Evolutionary conservation across 2,888 invertebrate genomes (phyloP), one percentile per base, ranked within the genome.

Genomic region (Eupsilia transversa): DNA sequence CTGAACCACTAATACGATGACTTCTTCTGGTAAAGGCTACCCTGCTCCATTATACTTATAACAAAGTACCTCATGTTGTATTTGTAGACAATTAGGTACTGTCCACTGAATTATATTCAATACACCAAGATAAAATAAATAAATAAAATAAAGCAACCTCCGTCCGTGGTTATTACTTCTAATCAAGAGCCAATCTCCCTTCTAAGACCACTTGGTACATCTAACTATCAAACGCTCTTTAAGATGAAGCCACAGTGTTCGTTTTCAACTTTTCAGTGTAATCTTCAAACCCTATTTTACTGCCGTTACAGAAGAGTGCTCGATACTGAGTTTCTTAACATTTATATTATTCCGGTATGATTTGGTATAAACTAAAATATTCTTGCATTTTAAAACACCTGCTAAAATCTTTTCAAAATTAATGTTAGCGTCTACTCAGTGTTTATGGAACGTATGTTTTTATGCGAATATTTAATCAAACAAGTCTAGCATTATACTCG

Each of bases 401-500:
- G 35, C 63, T 59, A 64, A 70, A 63, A 59, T 52, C 49, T 38
- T 77, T 57, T 71, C 59, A 70, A 52, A 67, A 79, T 65, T 79
- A 33, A 52, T 57, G 33, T 66, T 57, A 72, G 52, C 59, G 69
- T 68, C 75, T 73, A 63, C 57, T 70, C 79, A n/a, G 74, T 74
- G 69, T 83, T 83, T 83, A 80, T 69, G 54, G 52, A 38, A 54
- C 56, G 57, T 72, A 75, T 41, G 33, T 80, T 85, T 85, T 84
- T 74, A 82, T 77, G 71, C 35, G 70, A 79, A 67, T 66, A 61
- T 75, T 72, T 76, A 54, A 82, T 77, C 71, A 63, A 77, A 85
- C 73, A 60, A 69, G 65, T 61, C 61, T 64, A 72, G 69, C 54
- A 76, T 64, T 83, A 64, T 46, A 43, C 57, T 66, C 65, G 54